These are phyloP conservation scores for Mobula hypostoma DNA, from an alignment of 2,113 vertebrate species.

Conservation along the genomic window DNA sequence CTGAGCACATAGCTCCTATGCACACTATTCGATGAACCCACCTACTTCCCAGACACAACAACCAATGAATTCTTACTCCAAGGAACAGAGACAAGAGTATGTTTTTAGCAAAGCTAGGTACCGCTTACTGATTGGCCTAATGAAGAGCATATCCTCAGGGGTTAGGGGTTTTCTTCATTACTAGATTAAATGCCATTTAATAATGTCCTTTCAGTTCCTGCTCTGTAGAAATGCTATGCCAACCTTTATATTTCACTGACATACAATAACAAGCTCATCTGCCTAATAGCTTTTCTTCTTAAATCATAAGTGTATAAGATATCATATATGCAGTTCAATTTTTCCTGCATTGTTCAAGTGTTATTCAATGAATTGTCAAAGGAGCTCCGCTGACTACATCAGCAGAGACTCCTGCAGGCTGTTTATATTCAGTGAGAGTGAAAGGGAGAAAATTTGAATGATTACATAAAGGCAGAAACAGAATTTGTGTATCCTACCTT, in stretches of 20 bases:
- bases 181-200: conserved; percentile 51
- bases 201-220: conserved; percentile 42
- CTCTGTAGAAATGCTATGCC: background rate
- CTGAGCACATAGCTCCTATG: conserved; percentile 61
- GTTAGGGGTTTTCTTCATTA: conserved; percentile 41
- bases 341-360: background rate
- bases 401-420: conserved; percentile 21
- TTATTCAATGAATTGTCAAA: background rate
- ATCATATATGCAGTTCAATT: background rate
- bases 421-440: background rate
- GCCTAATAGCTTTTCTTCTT: background rate
- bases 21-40: conserved; percentile 55
- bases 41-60: conserved; percentile 53
- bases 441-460: background rate
- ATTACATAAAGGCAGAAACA: conserved; percentile 24
- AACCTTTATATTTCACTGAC: background rate
- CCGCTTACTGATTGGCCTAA: conserved; percentile 60
- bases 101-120: background rate
- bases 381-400: background rate
- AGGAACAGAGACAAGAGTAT: conserved; percentile 17
- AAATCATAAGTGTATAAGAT: background rate
- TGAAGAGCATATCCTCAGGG: conserved; percentile 52
- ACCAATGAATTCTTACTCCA: conserved; percentile 61
- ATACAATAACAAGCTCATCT: background rate
- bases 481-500: background rate